phyloP scores from a whole-genome alignment of 2,113 vertebrate species.

The Strix aluco region DNA sequence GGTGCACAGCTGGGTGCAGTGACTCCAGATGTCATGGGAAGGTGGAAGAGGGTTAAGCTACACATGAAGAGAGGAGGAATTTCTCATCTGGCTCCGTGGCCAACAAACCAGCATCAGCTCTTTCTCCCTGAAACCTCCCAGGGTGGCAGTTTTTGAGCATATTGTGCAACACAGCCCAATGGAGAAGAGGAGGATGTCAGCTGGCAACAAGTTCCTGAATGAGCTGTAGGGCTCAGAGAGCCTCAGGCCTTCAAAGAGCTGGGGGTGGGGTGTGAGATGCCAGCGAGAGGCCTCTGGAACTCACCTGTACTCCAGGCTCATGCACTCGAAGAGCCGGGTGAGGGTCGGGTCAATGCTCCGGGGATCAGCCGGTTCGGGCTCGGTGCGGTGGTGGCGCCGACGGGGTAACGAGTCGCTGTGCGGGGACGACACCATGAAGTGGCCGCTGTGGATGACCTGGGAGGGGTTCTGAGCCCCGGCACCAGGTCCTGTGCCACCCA shows the following conservation, averaged over 20 bases:
- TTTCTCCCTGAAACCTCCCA: not conserved
- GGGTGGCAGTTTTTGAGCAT: not conserved
- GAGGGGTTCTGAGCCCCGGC: slow-evolving; percentile 28
- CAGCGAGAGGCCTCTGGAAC: not conserved
- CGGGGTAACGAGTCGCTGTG: slow-evolving; percentile 86
- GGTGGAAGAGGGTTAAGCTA: not conserved
- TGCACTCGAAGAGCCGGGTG: slow-evolving; percentile 94
- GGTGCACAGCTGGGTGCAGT: not conserved
- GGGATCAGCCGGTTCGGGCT: slow-evolving; percentile 74
- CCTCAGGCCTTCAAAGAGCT: not conserved
- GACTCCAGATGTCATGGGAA: not conserved
- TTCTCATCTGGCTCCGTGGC: not conserved
- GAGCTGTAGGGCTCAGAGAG: not conserved
- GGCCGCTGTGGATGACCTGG: slow-evolving; percentile 97
- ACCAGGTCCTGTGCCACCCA: not conserved
- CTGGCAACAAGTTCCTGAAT: not conserved
- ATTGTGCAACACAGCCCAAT: not conserved
- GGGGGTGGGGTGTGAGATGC: fast-evolving
- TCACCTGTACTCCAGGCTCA: slow-evolving; percentile 98
- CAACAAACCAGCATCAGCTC: not conserved
- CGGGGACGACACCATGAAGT: slow-evolving; percentile 97
- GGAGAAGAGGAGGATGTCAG: not conserved
- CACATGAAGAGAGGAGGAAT: not conserved
- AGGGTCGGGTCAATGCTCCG: slow-evolving; percentile 93
- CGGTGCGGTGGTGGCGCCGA: slow-evolving; percentile 65